These are phyloP conservation scores for Phodopus roborovskii DNA, from an alignment of 2,113 vertebrate genomes.

Conservation along the genomic window DNA sequence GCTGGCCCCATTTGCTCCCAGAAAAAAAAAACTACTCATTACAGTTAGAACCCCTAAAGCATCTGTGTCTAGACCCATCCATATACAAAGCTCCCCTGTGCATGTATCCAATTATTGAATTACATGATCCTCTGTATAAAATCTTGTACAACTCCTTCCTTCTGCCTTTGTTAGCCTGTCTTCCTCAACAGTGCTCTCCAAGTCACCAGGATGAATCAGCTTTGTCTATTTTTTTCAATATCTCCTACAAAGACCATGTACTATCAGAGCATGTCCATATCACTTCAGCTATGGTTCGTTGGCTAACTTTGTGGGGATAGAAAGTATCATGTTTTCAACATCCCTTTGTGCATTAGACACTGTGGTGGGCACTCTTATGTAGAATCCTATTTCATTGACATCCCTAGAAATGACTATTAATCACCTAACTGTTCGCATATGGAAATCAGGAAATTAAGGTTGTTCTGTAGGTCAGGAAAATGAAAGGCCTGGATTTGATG, in stretches of 20 bases:
- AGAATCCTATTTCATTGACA: background rate
- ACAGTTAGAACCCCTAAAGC: background rate
- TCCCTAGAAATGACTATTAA: background rate
- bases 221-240: background rate
- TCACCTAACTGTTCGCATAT: background rate
- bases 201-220: background rate
- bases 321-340: background rate
- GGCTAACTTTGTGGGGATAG: background rate
- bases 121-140: background rate
- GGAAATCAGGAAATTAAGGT: background rate
- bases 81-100: background rate
- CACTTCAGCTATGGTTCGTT: background rate
- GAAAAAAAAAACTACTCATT: conserved; percentile 10
- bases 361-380: background rate
- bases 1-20: background rate
- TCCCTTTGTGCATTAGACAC: background rate
- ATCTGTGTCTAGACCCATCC: background rate
- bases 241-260: background rate
- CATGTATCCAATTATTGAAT: background rate
- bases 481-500: background rate
- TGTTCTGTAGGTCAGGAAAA: background rate
- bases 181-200: background rate
- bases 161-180: background rate
- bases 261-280: background rate
- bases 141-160: background rate